A percentile compares a stretch with the other conserved stretches of the same genome.
phyloP scores from a whole-genome alignment of 2,797 vertebrate species.

The Petrocephalus schoutedeni region DNA sequence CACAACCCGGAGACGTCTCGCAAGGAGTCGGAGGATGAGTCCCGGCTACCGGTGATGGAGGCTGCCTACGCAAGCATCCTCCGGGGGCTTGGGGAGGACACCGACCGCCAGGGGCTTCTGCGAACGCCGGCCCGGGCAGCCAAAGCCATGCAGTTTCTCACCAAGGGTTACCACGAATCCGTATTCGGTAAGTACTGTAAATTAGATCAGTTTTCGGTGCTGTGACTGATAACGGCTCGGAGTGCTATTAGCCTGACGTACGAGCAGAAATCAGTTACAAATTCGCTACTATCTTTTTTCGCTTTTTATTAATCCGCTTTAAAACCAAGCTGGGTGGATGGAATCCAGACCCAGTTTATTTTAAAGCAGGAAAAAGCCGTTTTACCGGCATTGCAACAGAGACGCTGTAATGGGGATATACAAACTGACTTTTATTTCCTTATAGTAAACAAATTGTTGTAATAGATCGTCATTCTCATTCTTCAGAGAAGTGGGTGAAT shows the following conservation, averaged over 20 bases:
- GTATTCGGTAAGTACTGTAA: constrained; percentile 59
- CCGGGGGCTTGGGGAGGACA: constrained; percentile 67
- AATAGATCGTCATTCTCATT: background rate
- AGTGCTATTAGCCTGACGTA: background rate
- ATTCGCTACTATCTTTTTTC: background rate
- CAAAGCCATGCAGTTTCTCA: constrained; percentile 77
- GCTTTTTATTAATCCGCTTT: background rate
- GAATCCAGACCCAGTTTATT: background rate
- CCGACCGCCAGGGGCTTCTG: constrained; percentile 67
- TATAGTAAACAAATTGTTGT: background rate
- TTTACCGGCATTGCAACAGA: background rate
- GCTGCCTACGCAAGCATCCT: constrained; percentile 70
- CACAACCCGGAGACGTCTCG: constrained; percentile 51
- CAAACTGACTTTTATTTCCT: background rate
- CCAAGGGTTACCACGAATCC: constrained; percentile 75
- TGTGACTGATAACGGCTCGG: background rate
- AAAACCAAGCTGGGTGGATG: background rate
- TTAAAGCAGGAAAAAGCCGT: background rate
- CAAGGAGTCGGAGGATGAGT: constrained; percentile 53
- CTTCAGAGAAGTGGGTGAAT: background rate
- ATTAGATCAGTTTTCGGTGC: background rate
- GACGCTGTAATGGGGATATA: background rate
- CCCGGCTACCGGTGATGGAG: constrained; percentile 53
- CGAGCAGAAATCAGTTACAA: background rate
- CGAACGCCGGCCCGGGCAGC: constrained; percentile 72